These are phyloP conservation scores for Prionace glauca DNA, from an alignment of 2,797 vertebrate species.

Conservation along the genomic window DNA sequence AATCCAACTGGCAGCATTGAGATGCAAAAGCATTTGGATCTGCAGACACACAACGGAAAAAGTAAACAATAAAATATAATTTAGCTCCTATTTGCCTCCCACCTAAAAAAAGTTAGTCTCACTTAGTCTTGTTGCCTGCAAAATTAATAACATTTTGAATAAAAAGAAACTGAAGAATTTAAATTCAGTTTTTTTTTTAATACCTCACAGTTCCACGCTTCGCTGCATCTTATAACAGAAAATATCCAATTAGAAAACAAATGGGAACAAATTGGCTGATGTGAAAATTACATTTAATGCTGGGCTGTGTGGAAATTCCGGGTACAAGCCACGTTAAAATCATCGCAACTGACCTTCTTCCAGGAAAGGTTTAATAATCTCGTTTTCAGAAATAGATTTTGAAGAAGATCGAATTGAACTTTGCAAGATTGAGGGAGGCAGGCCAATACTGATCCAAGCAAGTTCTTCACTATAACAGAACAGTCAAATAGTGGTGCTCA, in stretches of 20 bases:
- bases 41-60: neutral
- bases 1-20: neutral
- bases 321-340: neutral
- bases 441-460: neutral
- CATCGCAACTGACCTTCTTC: neutral
- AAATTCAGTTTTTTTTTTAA: neutral
- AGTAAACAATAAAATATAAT: neutral
- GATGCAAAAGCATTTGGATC: neutral
- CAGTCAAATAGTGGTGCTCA: neutral
- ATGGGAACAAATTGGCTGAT: neutral
- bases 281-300: neutral
- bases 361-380: neutral
- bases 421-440: neutral
- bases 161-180: neutral
- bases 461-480: neutral
- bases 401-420: neutral
- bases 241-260: constrained; percentile 14
- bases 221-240: neutral
- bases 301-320: neutral
- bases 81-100: neutral
- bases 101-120: neutral
- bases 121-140: neutral
- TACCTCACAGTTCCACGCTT: neutral
- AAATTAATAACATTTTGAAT: neutral
- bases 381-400: neutral